phyloP scores from a whole-genome alignment of 2,797 vertebrate species.

The Pelochelys cantorii region DNA sequence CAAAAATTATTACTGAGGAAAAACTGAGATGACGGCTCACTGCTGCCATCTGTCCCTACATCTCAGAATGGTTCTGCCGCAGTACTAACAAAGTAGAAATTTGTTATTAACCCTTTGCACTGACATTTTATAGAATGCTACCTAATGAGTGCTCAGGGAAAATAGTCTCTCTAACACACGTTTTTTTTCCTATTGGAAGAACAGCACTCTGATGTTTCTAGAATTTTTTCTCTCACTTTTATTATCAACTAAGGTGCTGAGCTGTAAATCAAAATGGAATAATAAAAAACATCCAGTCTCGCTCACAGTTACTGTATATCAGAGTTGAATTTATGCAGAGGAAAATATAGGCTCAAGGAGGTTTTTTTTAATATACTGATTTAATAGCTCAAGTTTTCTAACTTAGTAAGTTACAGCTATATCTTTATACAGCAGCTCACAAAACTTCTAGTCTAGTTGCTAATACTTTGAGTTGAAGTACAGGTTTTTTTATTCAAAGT shows the following conservation, averaged over 20 bases:
- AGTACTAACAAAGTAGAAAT: neutral
- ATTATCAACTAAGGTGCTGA: neutral
- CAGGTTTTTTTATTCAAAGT: constrained; percentile 57
- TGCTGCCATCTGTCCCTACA: constrained; percentile 75
- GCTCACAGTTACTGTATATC: neutral
- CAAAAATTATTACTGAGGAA: neutral
- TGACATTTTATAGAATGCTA: neutral
- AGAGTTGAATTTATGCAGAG: rapidly evolving
- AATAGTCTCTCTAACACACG: neutral
- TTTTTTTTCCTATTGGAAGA: neutral
- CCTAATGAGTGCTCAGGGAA: constrained; percentile 9
- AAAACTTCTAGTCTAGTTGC: constrained; percentile 1
- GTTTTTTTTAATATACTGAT: neutral
- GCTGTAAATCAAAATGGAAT: neutral
- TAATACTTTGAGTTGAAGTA: neutral
- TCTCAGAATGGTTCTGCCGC: constrained; percentile 16
- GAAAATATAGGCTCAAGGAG: neutral
- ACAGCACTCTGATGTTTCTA: neutral
- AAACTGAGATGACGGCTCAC: constrained; percentile 34
- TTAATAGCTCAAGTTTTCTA: neutral
- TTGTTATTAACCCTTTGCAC: neutral
- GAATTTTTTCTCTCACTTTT: rapidly evolving
- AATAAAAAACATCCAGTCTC: neutral
- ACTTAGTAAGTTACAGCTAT: neutral
- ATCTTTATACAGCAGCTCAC: neutral